These are phyloP conservation scores for Molossus alvarezi DNA, from an alignment of 2,797 vertebrate species.

Conservation along the genomic window DNA sequence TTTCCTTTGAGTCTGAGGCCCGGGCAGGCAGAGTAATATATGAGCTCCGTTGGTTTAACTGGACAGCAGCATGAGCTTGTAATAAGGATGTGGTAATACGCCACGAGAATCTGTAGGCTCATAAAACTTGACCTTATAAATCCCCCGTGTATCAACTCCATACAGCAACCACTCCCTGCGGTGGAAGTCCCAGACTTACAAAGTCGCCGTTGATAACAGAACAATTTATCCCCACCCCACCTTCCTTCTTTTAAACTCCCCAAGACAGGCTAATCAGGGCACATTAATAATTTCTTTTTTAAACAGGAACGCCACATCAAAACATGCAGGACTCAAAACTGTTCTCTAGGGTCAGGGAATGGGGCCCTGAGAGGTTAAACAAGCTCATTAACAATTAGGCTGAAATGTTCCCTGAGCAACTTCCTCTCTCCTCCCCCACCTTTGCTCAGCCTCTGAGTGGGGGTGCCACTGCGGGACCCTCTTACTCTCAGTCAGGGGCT, in stretches of 20 bases:
- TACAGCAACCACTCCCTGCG: constrained; percentile 92
- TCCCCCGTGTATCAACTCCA: constrained; percentile 93
- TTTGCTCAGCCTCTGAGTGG: background rate
- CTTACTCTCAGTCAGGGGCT: background rate
- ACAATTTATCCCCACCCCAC: constrained; percentile 79
- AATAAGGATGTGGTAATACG: constrained; percentile 92
- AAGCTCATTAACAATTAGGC: constrained; percentile 64
- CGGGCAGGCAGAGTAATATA: constrained; percentile 89
- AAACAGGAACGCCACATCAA: constrained; percentile 81
- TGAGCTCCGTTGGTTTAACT: constrained; percentile 89
- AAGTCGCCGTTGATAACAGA: constrained; percentile 91
- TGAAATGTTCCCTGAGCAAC: background rate
- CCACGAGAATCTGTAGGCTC: constrained; percentile 91
- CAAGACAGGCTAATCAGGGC: constrained; percentile 83
- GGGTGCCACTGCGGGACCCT: background rate
- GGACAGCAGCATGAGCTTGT: constrained; percentile 92
- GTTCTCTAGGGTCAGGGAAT: constrained; percentile 66
- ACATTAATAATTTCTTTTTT: constrained; percentile 84
- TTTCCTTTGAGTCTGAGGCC: constrained; percentile 82
- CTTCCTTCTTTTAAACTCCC: constrained; percentile 49
- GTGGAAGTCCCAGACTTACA: constrained; percentile 89
- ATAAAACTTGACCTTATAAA: constrained; percentile 95
- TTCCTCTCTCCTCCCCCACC: background rate
- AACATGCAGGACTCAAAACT: constrained; percentile 12
- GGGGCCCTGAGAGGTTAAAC: constrained; percentile 66